Conservation (phyloP, 2,113 vertebrate genomes). For the Oreochromis tanganicae region DNA sequence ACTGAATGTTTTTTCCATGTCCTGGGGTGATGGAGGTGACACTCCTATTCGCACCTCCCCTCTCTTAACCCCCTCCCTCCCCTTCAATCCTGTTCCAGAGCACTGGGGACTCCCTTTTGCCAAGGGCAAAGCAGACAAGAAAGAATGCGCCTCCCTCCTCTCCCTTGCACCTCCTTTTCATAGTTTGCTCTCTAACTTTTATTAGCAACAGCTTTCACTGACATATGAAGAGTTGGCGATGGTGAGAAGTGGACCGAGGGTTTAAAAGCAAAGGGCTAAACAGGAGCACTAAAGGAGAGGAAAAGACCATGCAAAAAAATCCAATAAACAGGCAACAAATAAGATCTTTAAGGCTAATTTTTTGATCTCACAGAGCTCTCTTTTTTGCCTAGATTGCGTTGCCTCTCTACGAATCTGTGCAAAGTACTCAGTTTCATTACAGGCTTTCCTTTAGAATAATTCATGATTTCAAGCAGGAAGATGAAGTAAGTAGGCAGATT, state of each 20-base stretch:
- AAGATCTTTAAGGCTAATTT: neutral
- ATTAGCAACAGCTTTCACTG: constrained; percentile 70
- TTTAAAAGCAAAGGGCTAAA: neutral
- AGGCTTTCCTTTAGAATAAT: neutral
- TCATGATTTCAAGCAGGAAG: neutral
- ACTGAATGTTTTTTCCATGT: constrained; percentile 62
- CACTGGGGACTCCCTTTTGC: constrained; percentile 20
- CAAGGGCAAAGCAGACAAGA: constrained; percentile 35
- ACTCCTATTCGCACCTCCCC: constrained; percentile 41
- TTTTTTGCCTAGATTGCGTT: neutral
- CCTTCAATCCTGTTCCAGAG: neutral
- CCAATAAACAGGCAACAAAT: neutral
- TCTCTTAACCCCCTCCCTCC: neutral
- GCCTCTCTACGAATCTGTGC: neutral
- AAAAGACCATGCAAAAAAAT: neutral
- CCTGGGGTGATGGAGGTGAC: constrained; percentile 60
- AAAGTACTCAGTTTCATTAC: neutral
- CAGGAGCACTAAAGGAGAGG: neutral
- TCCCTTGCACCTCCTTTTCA: constrained; percentile 64
- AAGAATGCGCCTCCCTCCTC: constrained; percentile 62
- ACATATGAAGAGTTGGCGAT: constrained; percentile 52
- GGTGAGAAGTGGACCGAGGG: constrained; percentile 6
- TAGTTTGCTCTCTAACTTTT: constrained; percentile 68
- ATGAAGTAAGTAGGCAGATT: neutral
- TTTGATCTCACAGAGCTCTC: neutral